Evolutionary conservation across 2,113 vertebrate genomes (phyloP), one percentile per base, ranked within the genome.

Genomic region (Promerops cafer): DNA sequence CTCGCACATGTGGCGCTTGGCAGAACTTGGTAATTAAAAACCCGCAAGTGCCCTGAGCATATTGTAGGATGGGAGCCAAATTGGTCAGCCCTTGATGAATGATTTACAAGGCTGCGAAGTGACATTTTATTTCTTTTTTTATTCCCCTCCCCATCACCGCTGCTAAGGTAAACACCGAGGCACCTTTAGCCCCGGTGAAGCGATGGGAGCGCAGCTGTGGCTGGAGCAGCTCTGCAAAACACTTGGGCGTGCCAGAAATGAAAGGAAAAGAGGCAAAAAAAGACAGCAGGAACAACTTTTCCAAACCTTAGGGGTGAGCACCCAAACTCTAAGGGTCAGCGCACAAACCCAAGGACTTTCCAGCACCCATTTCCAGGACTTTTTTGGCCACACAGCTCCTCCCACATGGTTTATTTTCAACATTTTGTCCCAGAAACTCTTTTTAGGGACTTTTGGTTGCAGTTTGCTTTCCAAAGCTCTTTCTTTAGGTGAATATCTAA

Each of bases 21-120:
- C 96, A 95, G 95, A 93, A 95, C 88, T 96, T 66, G 50, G 96
- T 96, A 92, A 97, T 97, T 97, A 96, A 97, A 97, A 92, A 94
- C 92, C 96, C 93, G 30, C 90, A 88, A 94, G 95, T 92, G 96
- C 94, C 95, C 95, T 96, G 95, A 97, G 94, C 95, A 91, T 84
- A 94, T 89, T 95, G 97, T 70, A 96, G 96, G 95, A 97, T 71
- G 60, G 96, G 89, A 95, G 94, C 97, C 93, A 96, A 96, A 87
- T 65, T 74, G 92, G 94, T 96, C 95, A 98, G 86, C 39, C 94
- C 95, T 93, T 96, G 94, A 95, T 96, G 96, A 97, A 94, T 95
- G 93, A 97, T 97, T 97, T 96, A 97, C 90, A 95, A 97, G 97
- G 93, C 95, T 94, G 93, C 39, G 76, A 95, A 97, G 92, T 87